Evolutionary conservation across 2,888 invertebrate species (phyloP).

Genomic region (Timandra comae): DNA sequence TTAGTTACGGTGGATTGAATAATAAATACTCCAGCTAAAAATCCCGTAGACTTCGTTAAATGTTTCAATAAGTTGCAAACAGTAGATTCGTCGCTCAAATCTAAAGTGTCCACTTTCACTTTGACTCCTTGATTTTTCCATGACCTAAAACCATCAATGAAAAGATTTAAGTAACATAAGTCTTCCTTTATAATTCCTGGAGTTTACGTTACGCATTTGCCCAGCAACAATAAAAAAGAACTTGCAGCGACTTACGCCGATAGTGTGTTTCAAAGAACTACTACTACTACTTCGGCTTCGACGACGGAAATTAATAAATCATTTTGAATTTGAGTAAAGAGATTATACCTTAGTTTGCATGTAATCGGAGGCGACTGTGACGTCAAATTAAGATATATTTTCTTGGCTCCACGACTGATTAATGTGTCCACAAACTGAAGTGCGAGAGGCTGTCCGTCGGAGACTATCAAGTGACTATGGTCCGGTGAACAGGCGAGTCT

Average conservation of each 20-base stretch:
- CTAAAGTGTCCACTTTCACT: conserved; percentile 10
- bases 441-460: conserved; percentile 30
- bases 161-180: no score
- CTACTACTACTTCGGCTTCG: no score
- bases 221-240: no score
- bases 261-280: no score
- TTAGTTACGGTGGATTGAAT: not conserved
- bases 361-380: conserved; percentile 14
- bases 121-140: conserved; percentile 20
- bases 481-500: conserved; percentile 31
- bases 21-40: conserved; percentile 12
- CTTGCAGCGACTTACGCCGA: no score
- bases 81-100: conserved; percentile 8
- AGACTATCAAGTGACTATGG: conserved; percentile 31
- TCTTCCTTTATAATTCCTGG: no score
- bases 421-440: conserved; percentile 34
- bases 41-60: conserved; percentile 1
- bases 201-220: no score
- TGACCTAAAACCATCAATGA: no score
- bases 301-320: no score
- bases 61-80: conserved; percentile 6
- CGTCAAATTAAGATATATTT: conserved; percentile 27
- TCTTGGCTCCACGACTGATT: conserved; percentile 36
- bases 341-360: conserved; percentile 27
- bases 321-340: no score